phyloP scores from a whole-genome alignment of 2,797 vertebrate genomes.

The Acanthis flammea region DNA sequence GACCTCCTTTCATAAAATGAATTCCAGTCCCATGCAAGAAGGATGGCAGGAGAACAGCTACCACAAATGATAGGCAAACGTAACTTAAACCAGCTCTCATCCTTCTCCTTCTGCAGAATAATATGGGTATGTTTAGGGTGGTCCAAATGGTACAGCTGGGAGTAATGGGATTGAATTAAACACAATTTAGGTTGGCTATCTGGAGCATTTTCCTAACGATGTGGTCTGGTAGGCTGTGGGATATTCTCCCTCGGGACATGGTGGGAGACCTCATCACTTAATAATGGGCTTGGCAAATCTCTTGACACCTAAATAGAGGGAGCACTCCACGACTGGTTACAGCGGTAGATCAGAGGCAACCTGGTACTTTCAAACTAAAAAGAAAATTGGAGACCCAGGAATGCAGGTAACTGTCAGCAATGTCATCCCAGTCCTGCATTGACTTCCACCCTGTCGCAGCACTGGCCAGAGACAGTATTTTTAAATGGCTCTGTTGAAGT shows the following conservation, averaged over 20 bases:
- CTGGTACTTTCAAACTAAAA: neutral
- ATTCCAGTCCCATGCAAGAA: neutral
- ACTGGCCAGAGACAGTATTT: neutral
- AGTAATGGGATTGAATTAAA: conserved; percentile 59
- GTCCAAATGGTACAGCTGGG: conserved; percentile 62
- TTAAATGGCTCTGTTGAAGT: neutral
- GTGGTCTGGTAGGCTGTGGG: conserved; percentile 54
- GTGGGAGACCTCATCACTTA: conserved; percentile 61
- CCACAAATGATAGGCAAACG: conserved; percentile 50
- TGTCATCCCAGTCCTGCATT: neutral
- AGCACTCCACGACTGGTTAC: neutral
- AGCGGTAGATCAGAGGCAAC: neutral
- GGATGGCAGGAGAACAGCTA: conserved; percentile 52
- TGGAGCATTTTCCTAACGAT: conserved; percentile 37
- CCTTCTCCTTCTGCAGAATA: neutral
- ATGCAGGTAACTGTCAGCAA: neutral
- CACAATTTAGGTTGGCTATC: conserved; percentile 52
- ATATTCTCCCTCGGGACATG: conserved; percentile 42
- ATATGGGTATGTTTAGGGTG: conserved; percentile 44
- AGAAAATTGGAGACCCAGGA: neutral
- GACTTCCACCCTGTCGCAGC: neutral
- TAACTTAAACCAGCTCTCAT: conserved; percentile 54
- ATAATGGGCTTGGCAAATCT: conserved; percentile 50
- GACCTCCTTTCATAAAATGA: conserved; percentile 39
- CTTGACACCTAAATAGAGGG: conserved; percentile 40